A percentile compares a stretch with the other conserved stretches of the same genome.
These are phyloP conservation scores for Hypomecis punctinalis DNA, from an alignment of 2,888 invertebrate genomes.

Conservation along the genomic window DNA sequence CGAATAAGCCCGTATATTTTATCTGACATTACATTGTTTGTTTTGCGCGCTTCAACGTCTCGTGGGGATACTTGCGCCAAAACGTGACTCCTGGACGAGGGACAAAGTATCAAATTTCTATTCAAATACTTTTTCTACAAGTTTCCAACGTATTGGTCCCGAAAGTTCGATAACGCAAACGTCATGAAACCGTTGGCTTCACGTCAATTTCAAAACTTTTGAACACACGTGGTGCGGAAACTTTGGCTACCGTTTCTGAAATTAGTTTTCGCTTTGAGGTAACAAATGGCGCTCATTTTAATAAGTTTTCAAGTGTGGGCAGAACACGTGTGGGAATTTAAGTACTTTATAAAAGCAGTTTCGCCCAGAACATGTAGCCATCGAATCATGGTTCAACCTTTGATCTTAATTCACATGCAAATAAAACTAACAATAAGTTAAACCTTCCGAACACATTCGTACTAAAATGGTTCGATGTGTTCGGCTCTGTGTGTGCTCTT, in stretches of 20 bases:
- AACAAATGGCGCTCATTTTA: conserved; percentile 1
- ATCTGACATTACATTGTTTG: not conserved
- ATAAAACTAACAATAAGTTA: no score
- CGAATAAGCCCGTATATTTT: not conserved
- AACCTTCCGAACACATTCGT: no score
- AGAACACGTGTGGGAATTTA: not conserved
- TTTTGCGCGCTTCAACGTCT: not conserved
- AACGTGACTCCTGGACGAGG: not conserved
- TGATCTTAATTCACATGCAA: no score
- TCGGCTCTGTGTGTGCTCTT: no score
- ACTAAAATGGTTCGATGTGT: no score
- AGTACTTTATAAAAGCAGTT: not conserved
- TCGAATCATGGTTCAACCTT: no score
- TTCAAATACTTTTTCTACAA: conserved; percentile 5
- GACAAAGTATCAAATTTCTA: conserved; percentile 12
- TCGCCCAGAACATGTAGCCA: no score
- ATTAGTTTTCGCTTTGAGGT: conserved; percentile 10
- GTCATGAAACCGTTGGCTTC: not conserved
- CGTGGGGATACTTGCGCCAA: not conserved
- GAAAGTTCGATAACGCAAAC: conserved; percentile 1
- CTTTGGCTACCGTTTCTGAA: not conserved
- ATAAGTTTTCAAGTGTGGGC: conserved; percentile 5
- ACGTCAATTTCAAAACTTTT: conserved; percentile 9
- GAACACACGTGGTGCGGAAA: conserved; percentile 8
- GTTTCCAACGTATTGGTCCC: conserved; percentile 4